Conservation (phyloP, 2,113 vertebrate genomes). For the Perognathus longimembris region DNA sequence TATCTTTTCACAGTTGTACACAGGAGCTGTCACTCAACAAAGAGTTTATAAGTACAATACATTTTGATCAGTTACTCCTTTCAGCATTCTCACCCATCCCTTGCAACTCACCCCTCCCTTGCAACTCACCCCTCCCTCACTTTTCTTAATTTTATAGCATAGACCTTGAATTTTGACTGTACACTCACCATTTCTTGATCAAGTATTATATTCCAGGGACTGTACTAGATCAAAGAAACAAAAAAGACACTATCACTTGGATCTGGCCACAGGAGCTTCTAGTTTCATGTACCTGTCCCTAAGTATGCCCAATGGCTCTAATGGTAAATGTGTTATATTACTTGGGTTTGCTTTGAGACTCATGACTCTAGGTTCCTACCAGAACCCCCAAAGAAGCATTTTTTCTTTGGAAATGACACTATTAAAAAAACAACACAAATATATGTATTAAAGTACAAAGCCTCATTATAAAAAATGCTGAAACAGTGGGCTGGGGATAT, state of each 20-base stretch:
- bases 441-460: constrained; percentile 11
- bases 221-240: not conserved
- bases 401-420: constrained; percentile 17
- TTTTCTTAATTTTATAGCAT: too few species aligned
- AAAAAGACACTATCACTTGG: not conserved
- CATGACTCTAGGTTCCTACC: not conserved
- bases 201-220: not conserved
- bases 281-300: not conserved
- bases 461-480: not conserved
- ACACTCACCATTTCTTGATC: not conserved
- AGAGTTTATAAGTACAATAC: too few species aligned
- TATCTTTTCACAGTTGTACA: too few species aligned
- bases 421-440: constrained; percentile 6
- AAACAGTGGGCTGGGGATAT: too few species aligned
- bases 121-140: too few species aligned
- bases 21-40: too few species aligned
- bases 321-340: not conserved
- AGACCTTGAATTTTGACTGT: too few species aligned
- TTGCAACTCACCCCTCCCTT: too few species aligned
- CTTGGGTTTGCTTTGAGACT: constrained; percentile 27
- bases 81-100: too few species aligned
- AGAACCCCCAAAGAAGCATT: not conserved
- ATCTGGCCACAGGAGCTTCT: not conserved
- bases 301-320: not conserved
- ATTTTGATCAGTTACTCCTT: too few species aligned